Conservation (phyloP, 2,113 vertebrate species). For the Elaphurus davidianus region DNA sequence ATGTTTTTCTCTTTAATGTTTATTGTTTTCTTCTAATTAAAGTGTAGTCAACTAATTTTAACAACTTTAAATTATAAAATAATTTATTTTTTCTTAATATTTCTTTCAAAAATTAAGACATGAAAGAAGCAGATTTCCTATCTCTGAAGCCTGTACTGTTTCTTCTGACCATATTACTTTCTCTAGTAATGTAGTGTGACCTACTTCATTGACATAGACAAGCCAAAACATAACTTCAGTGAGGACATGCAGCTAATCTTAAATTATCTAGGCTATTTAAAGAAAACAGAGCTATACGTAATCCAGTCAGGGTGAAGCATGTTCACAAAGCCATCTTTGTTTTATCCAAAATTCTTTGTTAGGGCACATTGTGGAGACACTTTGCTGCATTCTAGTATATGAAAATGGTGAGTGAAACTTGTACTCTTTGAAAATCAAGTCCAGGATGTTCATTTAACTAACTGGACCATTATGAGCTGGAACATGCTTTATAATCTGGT, state of each 20-base stretch:
- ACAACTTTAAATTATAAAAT: neutral
- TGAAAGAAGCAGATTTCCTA: neutral
- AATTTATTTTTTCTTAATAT: neutral
- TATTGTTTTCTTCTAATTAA: neutral
- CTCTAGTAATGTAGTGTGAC: neutral
- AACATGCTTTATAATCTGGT: neutral
- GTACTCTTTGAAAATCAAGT: neutral
- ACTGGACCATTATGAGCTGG: neutral
- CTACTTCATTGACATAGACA: neutral
- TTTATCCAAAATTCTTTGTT: neutral
- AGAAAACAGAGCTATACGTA: neutral
- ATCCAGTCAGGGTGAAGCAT: neutral
- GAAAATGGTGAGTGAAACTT: neutral
- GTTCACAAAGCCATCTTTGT: neutral
- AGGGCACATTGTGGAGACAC: neutral
- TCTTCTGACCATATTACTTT: neutral
- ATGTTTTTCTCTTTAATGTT: neutral
- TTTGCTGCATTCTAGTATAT: neutral
- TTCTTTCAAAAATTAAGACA: neutral
- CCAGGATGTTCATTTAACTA: neutral
- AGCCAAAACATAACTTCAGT: neutral
- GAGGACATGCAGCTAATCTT: neutral
- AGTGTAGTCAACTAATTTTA: neutral
- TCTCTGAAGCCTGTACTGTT: neutral
- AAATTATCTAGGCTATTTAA: constrained; percentile 14